Conservation (phyloP, 1,140 invertebrate genomes). For the Triops longicaudatus region DNA sequence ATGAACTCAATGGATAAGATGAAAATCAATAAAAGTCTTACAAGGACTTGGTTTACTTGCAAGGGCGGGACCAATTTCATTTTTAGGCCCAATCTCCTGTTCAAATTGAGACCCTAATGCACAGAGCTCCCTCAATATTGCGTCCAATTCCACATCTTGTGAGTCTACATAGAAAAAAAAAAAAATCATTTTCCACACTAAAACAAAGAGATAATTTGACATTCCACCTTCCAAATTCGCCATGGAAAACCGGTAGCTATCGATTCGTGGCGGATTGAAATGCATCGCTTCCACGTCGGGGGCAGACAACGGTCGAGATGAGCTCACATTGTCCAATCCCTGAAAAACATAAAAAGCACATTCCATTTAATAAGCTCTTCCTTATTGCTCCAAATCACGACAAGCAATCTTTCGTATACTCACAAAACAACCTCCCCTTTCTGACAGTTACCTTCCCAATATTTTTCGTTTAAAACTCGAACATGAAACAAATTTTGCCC, state of each 20-base stretch:
- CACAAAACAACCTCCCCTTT: no score
- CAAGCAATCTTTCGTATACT: no score
- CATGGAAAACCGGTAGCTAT: constrained; percentile 84
- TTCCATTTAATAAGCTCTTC: no score
- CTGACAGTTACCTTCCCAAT: no score
- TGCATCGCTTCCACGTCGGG: constrained; percentile 39
- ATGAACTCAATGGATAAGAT: background rate
- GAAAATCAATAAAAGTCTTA: background rate
- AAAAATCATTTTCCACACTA: constrained; percentile 15
- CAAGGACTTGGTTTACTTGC: constrained; percentile 17
- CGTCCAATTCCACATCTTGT: constrained; percentile 90
- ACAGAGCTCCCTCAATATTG: constrained; percentile 86
- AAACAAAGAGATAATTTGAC: background rate
- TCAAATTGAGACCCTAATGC: constrained; percentile 76
- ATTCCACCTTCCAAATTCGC: constrained; percentile 70
- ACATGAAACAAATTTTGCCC: no score
- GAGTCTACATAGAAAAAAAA: constrained; percentile 54
- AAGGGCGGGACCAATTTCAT: constrained; percentile 25
- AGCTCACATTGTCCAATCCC: constrained; percentile 53
- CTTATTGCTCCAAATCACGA: no score
- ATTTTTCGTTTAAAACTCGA: no score
- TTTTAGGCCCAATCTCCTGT: constrained; percentile 38
- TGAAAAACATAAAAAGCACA: constrained; percentile 39
- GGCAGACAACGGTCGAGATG: constrained; percentile 46
- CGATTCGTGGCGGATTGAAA: constrained; percentile 60